These are phyloP conservation scores for Hephaestus fuliginosus DNA, from an alignment of 2,797 vertebrate genomes.

Conservation along the genomic window DNA sequence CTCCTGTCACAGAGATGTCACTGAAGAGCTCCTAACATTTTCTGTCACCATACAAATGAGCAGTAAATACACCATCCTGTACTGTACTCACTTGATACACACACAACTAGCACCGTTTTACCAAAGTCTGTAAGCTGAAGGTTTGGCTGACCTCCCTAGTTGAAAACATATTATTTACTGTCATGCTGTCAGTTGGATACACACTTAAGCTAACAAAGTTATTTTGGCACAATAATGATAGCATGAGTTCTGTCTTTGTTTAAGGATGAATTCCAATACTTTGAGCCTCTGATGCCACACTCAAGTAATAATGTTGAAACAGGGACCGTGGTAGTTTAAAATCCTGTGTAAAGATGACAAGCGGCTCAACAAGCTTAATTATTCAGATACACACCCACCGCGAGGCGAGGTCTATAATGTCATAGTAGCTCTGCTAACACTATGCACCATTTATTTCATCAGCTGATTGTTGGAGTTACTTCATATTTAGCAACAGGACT, in stretches of 20 bases:
- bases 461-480: too few species aligned
- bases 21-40: conserved; percentile 8
- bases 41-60: conserved; percentile 10
- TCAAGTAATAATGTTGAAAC: neutral
- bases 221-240: neutral
- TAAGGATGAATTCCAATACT: neutral
- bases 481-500: neutral
- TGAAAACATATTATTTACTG: neutral
- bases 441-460: neutral
- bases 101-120: neutral
- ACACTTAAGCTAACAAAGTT: neutral
- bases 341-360: neutral
- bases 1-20: conserved; percentile 1
- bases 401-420: neutral
- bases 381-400: neutral
- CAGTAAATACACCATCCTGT: neutral
- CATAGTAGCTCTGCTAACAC: neutral
- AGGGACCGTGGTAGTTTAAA: neutral
- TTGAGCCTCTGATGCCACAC: neutral
- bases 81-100: neutral
- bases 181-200: neutral
- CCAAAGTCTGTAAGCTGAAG: neutral
- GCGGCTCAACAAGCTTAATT: neutral
- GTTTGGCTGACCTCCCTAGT: neutral
- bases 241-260: neutral